These are phyloP conservation scores for Felis catus DNA, from an alignment of 2,113 vertebrate species.

Conservation along the genomic window F.catus_Fca126_mat1.0 CM031420.1:108879501-108880000, in stretches of 20 bases:
- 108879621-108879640: not conserved
- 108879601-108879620: not conserved
- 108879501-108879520: constrained; percentile 74
- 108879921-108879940: no score
- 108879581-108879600: not conserved
- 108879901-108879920: no score
- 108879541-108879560: constrained; percentile 31
- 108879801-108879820: no score
- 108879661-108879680: not conserved
- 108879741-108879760: not conserved
- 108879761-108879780: not conserved
- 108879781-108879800: no score
- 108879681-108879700: not conserved
- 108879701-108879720: constrained; percentile 16
- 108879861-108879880: no score
- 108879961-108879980: no score
- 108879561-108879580: constrained; percentile 22
- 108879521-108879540: constrained; percentile 52
- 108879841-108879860: no score
- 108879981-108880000: not conserved
- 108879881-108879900: no score
- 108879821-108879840: no score
- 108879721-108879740: constrained; percentile 50
- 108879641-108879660: constrained; percentile 30
- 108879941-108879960: no score